Conservation (phyloP, 2,797 vertebrate genomes). For the Lepilemur septentrionalis region DNA sequence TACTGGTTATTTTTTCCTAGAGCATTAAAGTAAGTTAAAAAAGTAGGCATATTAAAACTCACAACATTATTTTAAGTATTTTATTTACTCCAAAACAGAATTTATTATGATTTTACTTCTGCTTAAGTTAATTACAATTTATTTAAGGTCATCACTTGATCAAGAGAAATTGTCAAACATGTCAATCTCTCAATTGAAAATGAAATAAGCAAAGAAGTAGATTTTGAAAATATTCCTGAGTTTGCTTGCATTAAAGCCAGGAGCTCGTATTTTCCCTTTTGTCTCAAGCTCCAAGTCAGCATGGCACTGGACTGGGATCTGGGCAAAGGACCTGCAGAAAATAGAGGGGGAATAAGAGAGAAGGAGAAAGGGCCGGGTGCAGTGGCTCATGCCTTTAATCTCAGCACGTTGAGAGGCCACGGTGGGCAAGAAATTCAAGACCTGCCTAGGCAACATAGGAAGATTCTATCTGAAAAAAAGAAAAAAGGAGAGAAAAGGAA, state of each 20-base stretch:
- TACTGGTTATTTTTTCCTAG: neutral
- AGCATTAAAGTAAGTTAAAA: neutral
- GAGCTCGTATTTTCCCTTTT: neutral
- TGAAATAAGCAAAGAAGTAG: neutral
- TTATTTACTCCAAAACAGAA: neutral
- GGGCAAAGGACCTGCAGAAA: neutral
- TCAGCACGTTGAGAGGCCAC: neutral
- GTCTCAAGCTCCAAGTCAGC: neutral
- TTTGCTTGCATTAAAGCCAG: neutral
- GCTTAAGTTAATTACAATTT: neutral
- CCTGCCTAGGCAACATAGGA: neutral
- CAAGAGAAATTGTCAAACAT: conserved; percentile 13
- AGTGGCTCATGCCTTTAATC: neutral
- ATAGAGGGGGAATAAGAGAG: neutral
- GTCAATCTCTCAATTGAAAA: neutral
- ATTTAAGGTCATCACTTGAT: neutral
- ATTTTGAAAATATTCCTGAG: neutral
- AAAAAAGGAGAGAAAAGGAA: no score
- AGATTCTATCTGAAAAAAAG: neutral
- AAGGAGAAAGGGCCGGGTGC: neutral
- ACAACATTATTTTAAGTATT: neutral
- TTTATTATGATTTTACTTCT: conserved; percentile 21
- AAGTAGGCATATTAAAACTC: neutral
- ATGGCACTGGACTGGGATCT: neutral
- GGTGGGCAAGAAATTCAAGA: neutral